Evolutionary conservation across 2,113 vertebrate genomes (phyloP).

Genomic region (Siniperca knerii): DNA sequence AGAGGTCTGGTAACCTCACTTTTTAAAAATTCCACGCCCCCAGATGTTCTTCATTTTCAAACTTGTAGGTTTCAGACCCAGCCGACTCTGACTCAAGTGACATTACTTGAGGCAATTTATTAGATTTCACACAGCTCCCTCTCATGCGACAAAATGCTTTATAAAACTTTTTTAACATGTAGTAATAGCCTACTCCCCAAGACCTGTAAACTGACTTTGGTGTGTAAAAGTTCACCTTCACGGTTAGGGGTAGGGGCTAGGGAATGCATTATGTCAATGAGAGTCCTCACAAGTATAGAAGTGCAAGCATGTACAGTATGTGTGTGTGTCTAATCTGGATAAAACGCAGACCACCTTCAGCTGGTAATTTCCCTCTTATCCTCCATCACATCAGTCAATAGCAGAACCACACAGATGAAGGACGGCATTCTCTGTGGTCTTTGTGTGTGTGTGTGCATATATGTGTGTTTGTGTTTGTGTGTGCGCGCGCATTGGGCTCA

Average conservation of each 20-base stretch:
- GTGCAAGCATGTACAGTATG: not conserved
- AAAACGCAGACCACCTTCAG: constrained; percentile 56
- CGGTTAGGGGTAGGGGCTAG: not conserved
- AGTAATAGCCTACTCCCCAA: not conserved
- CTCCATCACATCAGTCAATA: constrained; percentile 57
- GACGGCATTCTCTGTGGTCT: constrained; percentile 26
- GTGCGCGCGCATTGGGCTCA: not conserved
- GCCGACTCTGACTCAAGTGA: not conserved
- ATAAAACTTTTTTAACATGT: not conserved
- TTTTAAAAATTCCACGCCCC: not conserved
- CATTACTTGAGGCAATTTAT: not conserved
- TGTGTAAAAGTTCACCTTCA: not conserved
- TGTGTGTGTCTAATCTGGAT: constrained; percentile 50
- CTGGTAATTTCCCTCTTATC: constrained; percentile 56
- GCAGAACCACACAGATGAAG: constrained; percentile 50
- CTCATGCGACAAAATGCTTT: not conserved
- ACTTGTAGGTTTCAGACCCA: too few species aligned
- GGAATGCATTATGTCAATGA: not conserved
- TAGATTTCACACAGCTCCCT: not conserved
- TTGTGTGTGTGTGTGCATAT: not conserved
- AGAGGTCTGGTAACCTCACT: not conserved
- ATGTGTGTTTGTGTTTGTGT: not conserved
- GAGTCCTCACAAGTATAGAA: constrained; percentile 11
- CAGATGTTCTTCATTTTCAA: too few species aligned
- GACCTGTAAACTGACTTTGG: not conserved